phyloP scores from a whole-genome alignment of 2,797 vertebrate genomes.

The Scolopax bukidnonensis region DNA sequence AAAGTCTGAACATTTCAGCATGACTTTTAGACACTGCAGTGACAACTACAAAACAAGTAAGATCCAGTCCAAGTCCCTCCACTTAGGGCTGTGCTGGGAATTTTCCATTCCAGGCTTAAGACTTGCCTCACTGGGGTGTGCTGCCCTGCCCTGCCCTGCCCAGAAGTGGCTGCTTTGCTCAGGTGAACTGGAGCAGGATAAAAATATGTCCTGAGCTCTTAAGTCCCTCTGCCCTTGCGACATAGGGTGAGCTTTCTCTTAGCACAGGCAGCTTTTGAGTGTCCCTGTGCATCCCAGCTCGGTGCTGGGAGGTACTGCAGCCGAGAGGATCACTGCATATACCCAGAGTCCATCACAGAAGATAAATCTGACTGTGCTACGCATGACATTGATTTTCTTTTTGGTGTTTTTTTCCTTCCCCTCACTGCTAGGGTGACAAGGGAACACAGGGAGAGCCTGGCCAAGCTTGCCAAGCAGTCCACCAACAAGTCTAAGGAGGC shows the following conservation, averaged over 20 bases:
- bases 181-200: neutral
- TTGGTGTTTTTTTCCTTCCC: neutral
- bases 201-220: neutral
- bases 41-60: conserved; percentile 68
- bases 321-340: neutral
- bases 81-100: conserved; percentile 39
- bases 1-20: conserved; percentile 68
- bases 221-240: neutral
- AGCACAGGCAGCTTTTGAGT: neutral
- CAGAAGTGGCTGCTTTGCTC: neutral
- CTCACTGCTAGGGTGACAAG: conserved; percentile 84
- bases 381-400: neutral
- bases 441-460: conserved; percentile 91
- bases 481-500: conserved; percentile 96
- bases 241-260: rapidly evolving
- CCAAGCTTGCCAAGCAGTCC: conserved; percentile 90
- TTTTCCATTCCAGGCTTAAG: conserved; percentile 38
- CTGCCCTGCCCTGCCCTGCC: neutral
- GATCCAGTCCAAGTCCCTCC: conserved; percentile 65
- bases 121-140: conserved; percentile 16
- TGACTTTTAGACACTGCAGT: conserved; percentile 68
- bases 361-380: neutral
- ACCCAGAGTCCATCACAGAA: neutral
- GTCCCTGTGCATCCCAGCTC: neutral
- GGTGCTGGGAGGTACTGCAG: neutral